A percentile compares a stretch with the other conserved stretches of the same genome.
Conservation (phyloP, 1,140 invertebrate species). For the Conus betulinus region DNA sequence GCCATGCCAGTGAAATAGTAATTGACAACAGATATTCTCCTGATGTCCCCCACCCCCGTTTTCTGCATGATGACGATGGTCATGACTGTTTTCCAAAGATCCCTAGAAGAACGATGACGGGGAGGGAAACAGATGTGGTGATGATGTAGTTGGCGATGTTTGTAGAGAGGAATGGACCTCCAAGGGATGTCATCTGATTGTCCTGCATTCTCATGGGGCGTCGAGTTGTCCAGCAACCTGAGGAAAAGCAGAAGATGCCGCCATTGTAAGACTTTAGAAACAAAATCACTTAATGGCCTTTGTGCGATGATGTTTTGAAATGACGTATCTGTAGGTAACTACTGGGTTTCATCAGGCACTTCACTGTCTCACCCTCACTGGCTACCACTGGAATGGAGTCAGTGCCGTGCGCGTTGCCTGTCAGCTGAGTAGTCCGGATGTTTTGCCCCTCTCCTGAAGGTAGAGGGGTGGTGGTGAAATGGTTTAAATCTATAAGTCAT, state of each 20-base stretch:
- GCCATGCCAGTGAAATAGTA: not conserved
- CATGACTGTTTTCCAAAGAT: constrained; percentile 9
- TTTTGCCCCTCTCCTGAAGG: too few relatives aligned
- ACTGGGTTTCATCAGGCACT: too few relatives aligned
- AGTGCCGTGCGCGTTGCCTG: too few relatives aligned
- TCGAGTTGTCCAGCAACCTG: not conserved
- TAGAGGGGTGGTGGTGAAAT: too few relatives aligned
- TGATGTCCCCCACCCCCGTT: not conserved
- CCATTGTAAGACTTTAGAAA: too few relatives aligned
- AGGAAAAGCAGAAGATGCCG: not conserved
- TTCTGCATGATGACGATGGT: constrained; percentile 21
- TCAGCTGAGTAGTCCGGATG: too few relatives aligned
- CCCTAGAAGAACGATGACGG: not conserved
- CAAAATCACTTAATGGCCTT: too few relatives aligned
- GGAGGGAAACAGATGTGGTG: not conserved
- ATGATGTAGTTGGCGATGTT: not conserved
- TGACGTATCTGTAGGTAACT: too few relatives aligned
- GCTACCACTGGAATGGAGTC: too few relatives aligned
- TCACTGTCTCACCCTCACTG: too few relatives aligned
- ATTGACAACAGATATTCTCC: not conserved
- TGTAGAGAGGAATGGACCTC: not conserved
- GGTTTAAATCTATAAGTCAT: too few relatives aligned
- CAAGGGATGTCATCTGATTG: not conserved
- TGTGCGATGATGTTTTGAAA: too few relatives aligned
- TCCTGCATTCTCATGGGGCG: not conserved